Percentiles rank a stretch among this genome's conserved stretches.
Conservation (phyloP, 1,140 invertebrate genomes). For the Caenorhabditis remanei region DNA sequence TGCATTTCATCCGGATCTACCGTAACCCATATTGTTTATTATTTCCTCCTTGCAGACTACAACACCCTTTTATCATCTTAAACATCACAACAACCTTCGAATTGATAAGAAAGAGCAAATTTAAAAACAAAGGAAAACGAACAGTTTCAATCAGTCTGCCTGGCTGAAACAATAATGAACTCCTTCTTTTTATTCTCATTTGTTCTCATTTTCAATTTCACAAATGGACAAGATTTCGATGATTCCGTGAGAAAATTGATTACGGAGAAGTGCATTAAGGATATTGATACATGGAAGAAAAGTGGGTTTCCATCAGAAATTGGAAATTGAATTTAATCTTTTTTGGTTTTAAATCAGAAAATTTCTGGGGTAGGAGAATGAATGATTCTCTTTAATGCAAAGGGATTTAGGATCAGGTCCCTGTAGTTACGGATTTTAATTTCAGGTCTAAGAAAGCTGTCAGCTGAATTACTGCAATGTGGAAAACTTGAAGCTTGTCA, state of each 20-base stretch:
- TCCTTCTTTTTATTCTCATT: not conserved
- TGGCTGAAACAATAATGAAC: not conserved
- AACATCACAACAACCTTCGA: not conserved
- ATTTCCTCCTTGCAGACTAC: not conserved
- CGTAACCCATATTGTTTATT: no score
- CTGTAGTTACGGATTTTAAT: no score
- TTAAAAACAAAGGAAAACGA: not conserved
- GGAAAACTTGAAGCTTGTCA: not conserved
- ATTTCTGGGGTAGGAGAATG: no score
- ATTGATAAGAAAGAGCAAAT: not conserved
- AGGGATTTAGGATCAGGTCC: no score
- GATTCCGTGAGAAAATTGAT: not conserved
- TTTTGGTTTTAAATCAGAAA: no score
- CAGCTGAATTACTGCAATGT: not conserved
- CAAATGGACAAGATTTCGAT: slow-evolving; percentile 2
- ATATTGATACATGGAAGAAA: slow-evolving; percentile 7
- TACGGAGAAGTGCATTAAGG: slow-evolving; percentile 13
- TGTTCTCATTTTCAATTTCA: not conserved
- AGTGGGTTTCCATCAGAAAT: not conserved
- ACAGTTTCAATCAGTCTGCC: not conserved
- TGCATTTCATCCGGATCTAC: no score
- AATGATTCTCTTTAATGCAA: no score
- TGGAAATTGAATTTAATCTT: not conserved
- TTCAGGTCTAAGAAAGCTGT: not conserved
- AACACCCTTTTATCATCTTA: not conserved